A percentile compares a stretch with the other conserved stretches of the same genome.
Evolutionary conservation across 2,113 vertebrate genomes (phyloP).

Genomic region (Pterocles gutturalis): DNA sequence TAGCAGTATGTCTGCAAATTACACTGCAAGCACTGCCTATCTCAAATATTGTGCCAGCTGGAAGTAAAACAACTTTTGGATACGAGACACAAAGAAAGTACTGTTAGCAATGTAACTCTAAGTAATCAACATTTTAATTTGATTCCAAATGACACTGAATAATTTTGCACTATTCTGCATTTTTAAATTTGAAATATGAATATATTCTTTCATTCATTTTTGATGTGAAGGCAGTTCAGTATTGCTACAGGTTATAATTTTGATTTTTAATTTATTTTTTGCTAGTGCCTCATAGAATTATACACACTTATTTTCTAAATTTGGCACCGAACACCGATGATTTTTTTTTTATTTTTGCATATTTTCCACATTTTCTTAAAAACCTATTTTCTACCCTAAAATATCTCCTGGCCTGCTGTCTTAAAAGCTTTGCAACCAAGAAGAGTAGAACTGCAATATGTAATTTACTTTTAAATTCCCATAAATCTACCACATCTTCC

Average conservation of each 20-base stretch:
- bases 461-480: slow-evolving; percentile 23
- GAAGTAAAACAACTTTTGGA: not conserved
- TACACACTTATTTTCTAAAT: slow-evolving; percentile 34
- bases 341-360: slow-evolving; percentile 25
- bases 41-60: not conserved
- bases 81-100: not conserved
- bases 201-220: slow-evolving; percentile 32
- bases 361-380: slow-evolving; percentile 19
- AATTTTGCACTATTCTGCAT: not conserved
- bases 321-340: slow-evolving; percentile 47
- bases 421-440: slow-evolving; percentile 27
- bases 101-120: not conserved
- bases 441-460: not conserved
- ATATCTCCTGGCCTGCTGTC: not conserved
- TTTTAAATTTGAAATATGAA: slow-evolving; percentile 15
- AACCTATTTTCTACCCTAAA: not conserved
- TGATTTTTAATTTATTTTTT: not conserved
- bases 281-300: slow-evolving; percentile 33
- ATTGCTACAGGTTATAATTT: slow-evolving; percentile 4
- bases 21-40: not conserved
- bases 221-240: slow-evolving; percentile 12
- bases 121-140: not conserved
- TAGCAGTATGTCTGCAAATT: not conserved
- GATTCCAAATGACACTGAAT: not conserved
- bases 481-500: not conserved